A percentile compares a stretch with the other conserved stretches of the same genome.
These are phyloP conservation scores for Malurus cyaneus DNA, from an alignment of 2,113 vertebrate genomes.

Conservation along the genomic window DNA sequence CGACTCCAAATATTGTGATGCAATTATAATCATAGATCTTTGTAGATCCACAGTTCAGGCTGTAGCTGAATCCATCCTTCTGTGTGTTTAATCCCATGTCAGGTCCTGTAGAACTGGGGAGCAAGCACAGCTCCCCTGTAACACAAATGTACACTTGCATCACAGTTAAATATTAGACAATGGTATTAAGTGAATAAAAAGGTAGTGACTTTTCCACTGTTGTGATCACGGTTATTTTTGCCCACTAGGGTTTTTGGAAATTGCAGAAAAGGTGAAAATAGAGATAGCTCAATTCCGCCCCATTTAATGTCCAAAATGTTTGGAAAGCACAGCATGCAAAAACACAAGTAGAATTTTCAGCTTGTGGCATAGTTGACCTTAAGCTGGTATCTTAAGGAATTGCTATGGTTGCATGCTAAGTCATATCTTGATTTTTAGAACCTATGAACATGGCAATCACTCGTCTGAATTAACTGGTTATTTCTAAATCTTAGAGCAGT, in stretches of 20 bases:
- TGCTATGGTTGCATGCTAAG: background rate
- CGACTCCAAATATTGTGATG: background rate
- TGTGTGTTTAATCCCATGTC: background rate
- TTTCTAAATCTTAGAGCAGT: background rate
- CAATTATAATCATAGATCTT: background rate
- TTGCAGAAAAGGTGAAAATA: background rate
- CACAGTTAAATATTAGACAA: background rate
- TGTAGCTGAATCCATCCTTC: background rate
- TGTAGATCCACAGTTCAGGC: background rate
- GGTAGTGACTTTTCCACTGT: background rate
- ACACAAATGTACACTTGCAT: background rate
- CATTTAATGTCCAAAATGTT: background rate
- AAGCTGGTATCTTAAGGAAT: background rate
- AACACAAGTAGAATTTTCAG: background rate
- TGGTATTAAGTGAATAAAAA: background rate
- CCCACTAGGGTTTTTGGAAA: background rate
- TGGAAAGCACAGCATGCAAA: background rate
- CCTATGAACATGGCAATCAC: background rate
- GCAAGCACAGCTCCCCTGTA: background rate
- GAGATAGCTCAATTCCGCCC: background rate
- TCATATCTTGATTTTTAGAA: background rate
- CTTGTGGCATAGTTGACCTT: background rate
- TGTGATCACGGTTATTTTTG: background rate
- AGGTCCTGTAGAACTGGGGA: background rate
- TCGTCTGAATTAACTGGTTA: background rate